Evolutionary conservation across 2,888 invertebrate genomes (phyloP).

Genomic region (Scaptomyza flava): DNA sequence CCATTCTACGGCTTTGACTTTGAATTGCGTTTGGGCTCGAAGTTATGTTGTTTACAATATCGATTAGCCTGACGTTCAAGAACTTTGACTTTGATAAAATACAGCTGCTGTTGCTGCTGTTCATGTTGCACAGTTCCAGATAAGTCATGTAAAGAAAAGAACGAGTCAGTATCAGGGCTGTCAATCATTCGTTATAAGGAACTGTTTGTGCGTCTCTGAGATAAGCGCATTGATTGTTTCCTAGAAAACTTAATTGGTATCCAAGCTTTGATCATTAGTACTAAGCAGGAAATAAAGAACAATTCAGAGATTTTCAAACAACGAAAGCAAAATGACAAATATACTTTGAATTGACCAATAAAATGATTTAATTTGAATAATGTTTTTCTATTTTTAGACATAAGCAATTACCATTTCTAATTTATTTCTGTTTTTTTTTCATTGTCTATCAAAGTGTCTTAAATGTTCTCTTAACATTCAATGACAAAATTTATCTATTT

Average conservation of each 20-base stretch:
- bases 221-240: slow-evolving; percentile 43
- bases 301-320: not conserved
- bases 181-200: slow-evolving; percentile 32
- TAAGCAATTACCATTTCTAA: not conserved
- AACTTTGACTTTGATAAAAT: slow-evolving; percentile 61
- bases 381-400: not conserved
- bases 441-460: not conserved
- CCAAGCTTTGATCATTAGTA: slow-evolving; percentile 32
- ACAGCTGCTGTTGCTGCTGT: slow-evolving; percentile 10
- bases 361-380: not conserved
- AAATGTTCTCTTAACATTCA: slow-evolving; percentile 22
- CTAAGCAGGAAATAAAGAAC: not conserved
- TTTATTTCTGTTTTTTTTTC: slow-evolving; percentile 14
- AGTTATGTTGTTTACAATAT: slow-evolving; percentile 57
- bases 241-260: slow-evolving; percentile 27
- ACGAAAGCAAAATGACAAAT: not conserved
- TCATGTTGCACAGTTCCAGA: slow-evolving; percentile 35
- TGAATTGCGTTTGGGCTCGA: slow-evolving; percentile 37
- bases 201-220: slow-evolving; percentile 30
- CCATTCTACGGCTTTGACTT: slow-evolving; percentile 50
- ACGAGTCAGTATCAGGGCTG: slow-evolving; percentile 16
- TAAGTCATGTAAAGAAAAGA: slow-evolving; percentile 42
- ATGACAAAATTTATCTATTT: slow-evolving; percentile 66
- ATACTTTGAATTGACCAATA: not conserved
- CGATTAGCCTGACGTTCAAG: slow-evolving; percentile 43